Conservation (phyloP, 2,113 vertebrate genomes). For the Bos indicus region DNA sequence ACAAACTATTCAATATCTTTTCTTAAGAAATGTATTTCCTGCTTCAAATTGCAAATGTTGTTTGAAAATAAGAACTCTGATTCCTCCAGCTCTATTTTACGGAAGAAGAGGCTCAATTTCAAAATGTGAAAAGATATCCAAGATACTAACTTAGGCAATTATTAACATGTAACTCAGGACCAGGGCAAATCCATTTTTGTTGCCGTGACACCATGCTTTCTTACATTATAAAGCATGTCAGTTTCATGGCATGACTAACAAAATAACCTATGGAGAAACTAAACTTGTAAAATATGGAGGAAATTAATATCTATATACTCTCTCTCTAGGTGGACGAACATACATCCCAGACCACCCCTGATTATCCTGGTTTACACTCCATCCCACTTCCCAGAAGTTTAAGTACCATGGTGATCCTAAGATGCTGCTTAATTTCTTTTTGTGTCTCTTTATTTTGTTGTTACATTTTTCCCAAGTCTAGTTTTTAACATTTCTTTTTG, state of each 20-base stretch:
- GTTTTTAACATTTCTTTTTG: neutral
- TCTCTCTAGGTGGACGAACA: neutral
- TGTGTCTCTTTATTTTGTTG: neutral
- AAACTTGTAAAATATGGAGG: too few relatives aligned
- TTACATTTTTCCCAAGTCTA: neutral
- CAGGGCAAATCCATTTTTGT: neutral
- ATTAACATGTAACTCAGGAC: neutral
- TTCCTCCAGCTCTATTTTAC: neutral
- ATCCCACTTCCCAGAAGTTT: neutral
- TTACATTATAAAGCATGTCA: neutral
- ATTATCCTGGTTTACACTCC: neutral
- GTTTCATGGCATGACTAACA: fast-evolving
- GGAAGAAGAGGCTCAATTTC: neutral
- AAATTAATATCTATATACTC: neutral
- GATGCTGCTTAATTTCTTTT: neutral
- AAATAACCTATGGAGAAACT: neutral
- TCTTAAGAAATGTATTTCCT: neutral
- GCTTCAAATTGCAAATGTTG: neutral
- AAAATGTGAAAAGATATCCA: neutral
- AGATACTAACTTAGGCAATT: neutral
- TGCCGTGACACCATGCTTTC: neutral
- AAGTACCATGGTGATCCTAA: neutral
- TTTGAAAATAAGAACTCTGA: neutral
- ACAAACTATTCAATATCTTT: neutral
- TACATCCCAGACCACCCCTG: fast-evolving